phyloP scores from a whole-genome alignment of 2,888 invertebrate species.

The Ophonus ardosiacus region DNA sequence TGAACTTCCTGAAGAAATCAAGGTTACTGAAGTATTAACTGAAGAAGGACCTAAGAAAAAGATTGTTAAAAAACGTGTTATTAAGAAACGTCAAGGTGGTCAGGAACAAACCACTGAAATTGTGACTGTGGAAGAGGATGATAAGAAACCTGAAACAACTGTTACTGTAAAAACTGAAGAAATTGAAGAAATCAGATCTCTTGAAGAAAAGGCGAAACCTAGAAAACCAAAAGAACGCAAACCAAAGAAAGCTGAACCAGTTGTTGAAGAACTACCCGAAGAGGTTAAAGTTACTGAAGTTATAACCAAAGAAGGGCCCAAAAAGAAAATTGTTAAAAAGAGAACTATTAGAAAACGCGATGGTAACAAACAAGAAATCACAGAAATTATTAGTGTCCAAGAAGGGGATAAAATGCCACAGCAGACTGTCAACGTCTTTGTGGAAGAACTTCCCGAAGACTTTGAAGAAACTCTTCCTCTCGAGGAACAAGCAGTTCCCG shows the following conservation, averaged over 20 bases:
- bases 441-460: conserved; percentile 72
- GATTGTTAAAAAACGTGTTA: conserved; percentile 71
- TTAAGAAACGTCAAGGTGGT: conserved; percentile 71
- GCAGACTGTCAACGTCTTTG: conserved; percentile 70
- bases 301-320: conserved; percentile 66
- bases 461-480: conserved; percentile 66
- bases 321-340: conserved; percentile 68
- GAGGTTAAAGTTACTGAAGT: conserved; percentile 69
- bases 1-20: conserved; percentile 72
- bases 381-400: conserved; percentile 75
- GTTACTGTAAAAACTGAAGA: conserved; percentile 70
- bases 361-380: conserved; percentile 72
- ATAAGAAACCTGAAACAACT: conserved; percentile 73
- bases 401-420: conserved; percentile 74
- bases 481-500: conserved; percentile 65
- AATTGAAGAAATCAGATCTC: conserved; percentile 60
- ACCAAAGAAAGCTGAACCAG: conserved; percentile 57
- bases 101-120: conserved; percentile 72
- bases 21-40: conserved; percentile 69
- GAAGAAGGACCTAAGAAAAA: conserved; percentile 69
- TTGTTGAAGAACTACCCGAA: conserved; percentile 67
- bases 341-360: conserved; percentile 71
- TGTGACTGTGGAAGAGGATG: conserved; percentile 72
- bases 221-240: conserved; percentile 47
- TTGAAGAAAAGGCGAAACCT: conserved; percentile 62